Percentiles rank a stretch among this genome's conserved stretches.
These are phyloP conservation scores for Celastrina argiolus DNA, from an alignment of 2,888 invertebrate species.

Conservation along the genomic window DNA sequence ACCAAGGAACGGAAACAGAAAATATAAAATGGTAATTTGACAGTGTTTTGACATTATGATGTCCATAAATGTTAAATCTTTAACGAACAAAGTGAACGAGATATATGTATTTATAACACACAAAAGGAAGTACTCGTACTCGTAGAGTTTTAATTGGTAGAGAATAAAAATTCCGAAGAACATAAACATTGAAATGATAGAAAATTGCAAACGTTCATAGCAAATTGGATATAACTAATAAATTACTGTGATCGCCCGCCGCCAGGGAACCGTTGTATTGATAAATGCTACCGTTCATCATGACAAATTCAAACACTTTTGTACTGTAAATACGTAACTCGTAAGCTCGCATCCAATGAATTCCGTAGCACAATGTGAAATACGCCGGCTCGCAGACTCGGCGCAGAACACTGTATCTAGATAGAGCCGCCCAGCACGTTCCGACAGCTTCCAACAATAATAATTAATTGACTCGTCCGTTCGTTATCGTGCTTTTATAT, in stretches of 20 bases:
- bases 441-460: constrained; percentile 76
- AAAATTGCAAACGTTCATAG: not conserved
- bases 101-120: not conserved
- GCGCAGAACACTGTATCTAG: constrained; percentile 51
- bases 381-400: constrained; percentile 36
- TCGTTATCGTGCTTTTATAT: constrained; percentile 78
- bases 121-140: not conserved
- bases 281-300: not conserved
- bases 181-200: not conserved
- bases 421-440: constrained; percentile 59
- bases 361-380: constrained; percentile 37
- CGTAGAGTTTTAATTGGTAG: not conserved
- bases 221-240: not conserved
- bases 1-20: not conserved
- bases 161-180: not conserved
- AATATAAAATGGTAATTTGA: not conserved
- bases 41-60: not conserved
- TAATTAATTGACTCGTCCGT: constrained; percentile 79
- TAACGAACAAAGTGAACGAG: not conserved
- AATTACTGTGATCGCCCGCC: not conserved
- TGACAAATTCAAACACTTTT: constrained; percentile 16
- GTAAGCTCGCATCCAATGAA: constrained; percentile 29
- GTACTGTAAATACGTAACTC: constrained; percentile 16
- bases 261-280: not conserved
- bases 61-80: not conserved